Evolutionary conservation across 2,797 vertebrate species (phyloP).

Genomic region (Helostoma temminkii): DNA sequence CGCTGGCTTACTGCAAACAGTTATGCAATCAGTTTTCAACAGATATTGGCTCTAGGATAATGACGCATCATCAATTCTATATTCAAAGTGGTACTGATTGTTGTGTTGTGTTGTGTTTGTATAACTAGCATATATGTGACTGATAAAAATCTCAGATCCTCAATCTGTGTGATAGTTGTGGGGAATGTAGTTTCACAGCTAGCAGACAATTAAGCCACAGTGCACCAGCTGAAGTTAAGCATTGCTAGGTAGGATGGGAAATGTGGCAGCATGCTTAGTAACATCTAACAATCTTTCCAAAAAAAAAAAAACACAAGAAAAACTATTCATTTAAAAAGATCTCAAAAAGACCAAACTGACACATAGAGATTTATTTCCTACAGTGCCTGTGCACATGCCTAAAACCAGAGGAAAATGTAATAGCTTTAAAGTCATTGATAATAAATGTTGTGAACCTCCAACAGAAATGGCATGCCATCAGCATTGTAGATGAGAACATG

Average conservation of each 20-base stretch:
- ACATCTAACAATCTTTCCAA: too few species aligned
- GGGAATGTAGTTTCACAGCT: conserved; percentile 60
- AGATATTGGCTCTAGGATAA: conserved; percentile 57
- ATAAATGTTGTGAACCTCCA: conserved; percentile 20
- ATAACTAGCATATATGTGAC: conserved; percentile 63
- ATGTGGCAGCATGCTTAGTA: conserved; percentile 19
- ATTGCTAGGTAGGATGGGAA: conserved; percentile 3
- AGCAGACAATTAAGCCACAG: conserved; percentile 49
- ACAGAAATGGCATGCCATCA: conserved; percentile 57
- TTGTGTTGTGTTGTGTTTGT: conserved; percentile 43
- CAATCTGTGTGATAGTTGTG: conserved; percentile 27
- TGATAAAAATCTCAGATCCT: conserved; percentile 56
- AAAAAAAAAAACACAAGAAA: conserved; percentile 4
- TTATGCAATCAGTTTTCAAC: conserved; percentile 61
- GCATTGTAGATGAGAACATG: conserved; percentile 44
- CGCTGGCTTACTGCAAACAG: conserved; percentile 31
- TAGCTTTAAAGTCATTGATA: conserved; percentile 52
- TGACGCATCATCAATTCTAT: conserved; percentile 48
- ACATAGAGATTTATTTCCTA: conserved; percentile 16
- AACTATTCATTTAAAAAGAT: neutral
- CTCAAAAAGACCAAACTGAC: conserved; percentile 25
- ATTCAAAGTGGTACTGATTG: conserved; percentile 63
- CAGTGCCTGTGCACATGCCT: neutral
- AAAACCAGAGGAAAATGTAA: conserved; percentile 44
- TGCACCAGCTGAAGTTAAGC: conserved; percentile 41